Base-by-base conservation (phyloP, 2,888 invertebrate genomes). In the Erpobdella octoculata region DNA sequence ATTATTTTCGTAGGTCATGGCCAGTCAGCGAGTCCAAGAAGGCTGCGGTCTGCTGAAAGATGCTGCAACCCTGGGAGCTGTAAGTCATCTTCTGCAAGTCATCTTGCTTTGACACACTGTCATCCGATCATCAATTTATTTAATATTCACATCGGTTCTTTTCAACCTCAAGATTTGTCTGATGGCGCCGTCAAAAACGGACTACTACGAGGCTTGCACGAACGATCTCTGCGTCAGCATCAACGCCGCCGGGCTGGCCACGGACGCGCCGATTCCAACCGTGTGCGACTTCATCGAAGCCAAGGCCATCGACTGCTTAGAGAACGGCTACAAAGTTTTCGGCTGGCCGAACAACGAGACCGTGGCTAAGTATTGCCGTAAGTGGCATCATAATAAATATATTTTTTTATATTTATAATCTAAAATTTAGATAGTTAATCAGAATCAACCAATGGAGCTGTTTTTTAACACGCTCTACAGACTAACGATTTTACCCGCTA, bases 191-290 rank as follows among this genome's bases (percentile, higher is more conserved):
- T 38, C 28, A n/a, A 67, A 33, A 28, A 67, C 67, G 1, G 25
- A 31, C 58, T 69, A 31, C 35, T 18, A 48, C 35, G 69, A 36
- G 9, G 69, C 69, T 21, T 69, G 69, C 28, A 15, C 33, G 31
- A 58, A 48, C n/a, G 69, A 69, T n/a, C 36, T 69, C 1, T 69
- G 69, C 31, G 69, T 69, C 21, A 33, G 31, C 21, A 69, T 69
- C 69, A 69, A 69, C 37, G 69, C 69, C 6, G 58, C 69, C 25
- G 69, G 58, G 21, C 33, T 69, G n/a, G 69, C 25, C 18, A 58
- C 46, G 2, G 69, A 69, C 21, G 69, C 69, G 18, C 69, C 69
- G 6, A n/a, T 69, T 2, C 69, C 69, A n/a, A 35, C 69, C 18
- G 58, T 69, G 12, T 69, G 69, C 25, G 58, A 69, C 35, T 69